Evolutionary conservation across 2,888 invertebrate species (phyloP).

Genomic region (Trypoxylon attenuatum): DNA sequence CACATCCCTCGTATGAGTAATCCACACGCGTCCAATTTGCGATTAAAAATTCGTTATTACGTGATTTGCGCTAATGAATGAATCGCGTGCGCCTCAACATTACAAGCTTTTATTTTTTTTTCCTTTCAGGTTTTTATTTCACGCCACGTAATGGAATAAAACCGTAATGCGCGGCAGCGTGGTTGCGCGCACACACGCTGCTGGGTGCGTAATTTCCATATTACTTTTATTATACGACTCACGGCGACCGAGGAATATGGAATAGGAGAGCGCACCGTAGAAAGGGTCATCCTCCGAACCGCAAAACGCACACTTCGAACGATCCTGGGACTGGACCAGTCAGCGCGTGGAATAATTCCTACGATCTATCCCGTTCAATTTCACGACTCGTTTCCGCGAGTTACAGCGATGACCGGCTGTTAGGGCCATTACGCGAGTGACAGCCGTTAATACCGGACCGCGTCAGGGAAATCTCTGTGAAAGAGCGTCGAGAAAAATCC

Average conservation of each 20-base stretch:
- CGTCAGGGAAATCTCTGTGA: background rate
- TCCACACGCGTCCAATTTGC: background rate
- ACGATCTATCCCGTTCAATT: background rate
- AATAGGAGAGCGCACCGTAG: no score
- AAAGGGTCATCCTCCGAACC: no score
- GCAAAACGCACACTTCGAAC: no score
- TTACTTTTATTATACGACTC: conserved; percentile 3
- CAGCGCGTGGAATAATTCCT: background rate
- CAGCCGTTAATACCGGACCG: no score
- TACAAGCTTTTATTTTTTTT: conserved; percentile 6
- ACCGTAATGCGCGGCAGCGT: no score
- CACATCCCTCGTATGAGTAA: background rate
- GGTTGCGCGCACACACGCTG: no score
- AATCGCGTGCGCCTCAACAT: background rate
- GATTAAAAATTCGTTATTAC: conserved; percentile 22
- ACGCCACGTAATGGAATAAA: conserved; percentile 21
- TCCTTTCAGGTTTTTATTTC: conserved; percentile 13
- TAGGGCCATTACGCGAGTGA: no score
- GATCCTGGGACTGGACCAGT: no score
- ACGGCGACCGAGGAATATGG: background rate
- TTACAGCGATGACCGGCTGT: no score
- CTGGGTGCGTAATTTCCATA: conserved; percentile 15
- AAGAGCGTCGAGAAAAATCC: conserved; percentile 9
- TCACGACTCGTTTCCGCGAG: no score
- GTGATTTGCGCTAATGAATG: conserved; percentile 20